Evolutionary conservation across 2,113 vertebrate genomes (phyloP).

Genomic region (Leptodactylus fuscus): DNA sequence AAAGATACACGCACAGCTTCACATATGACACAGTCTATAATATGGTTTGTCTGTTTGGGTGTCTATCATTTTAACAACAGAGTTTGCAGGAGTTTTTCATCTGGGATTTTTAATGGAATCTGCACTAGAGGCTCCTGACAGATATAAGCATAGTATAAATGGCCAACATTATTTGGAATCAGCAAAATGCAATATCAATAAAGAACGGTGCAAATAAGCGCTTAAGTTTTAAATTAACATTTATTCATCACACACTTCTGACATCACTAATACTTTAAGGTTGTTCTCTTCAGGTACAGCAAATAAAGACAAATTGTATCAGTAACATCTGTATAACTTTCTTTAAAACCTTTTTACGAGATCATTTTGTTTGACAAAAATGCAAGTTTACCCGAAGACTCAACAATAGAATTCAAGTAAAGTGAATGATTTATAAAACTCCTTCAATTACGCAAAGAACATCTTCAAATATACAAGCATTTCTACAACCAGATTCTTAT

Average conservation of each 20-base stretch:
- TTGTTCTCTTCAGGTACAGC: constrained; percentile 33
- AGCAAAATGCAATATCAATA: too few species aligned
- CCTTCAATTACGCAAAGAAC: background rate
- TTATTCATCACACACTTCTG: constrained; percentile 48
- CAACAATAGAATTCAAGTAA: constrained; percentile 81
- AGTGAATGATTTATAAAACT: constrained; percentile 62
- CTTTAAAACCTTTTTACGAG: background rate
- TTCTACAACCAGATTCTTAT: background rate
- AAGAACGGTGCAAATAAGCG: background rate
- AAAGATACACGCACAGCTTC: too few species aligned
- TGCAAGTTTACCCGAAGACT: constrained; percentile 64
- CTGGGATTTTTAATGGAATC: too few species aligned
- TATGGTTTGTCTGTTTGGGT: too few species aligned
- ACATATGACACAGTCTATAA: too few species aligned
- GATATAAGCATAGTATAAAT: too few species aligned
- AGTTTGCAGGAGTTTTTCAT: too few species aligned
- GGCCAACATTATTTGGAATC: too few species aligned
- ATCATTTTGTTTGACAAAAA: constrained; percentile 1
- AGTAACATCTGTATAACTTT: background rate
- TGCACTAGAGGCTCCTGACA: too few species aligned
- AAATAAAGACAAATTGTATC: constrained; percentile 21
- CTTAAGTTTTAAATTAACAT: constrained; percentile 53
- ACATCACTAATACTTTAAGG: constrained; percentile 14
- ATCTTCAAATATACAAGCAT: constrained; percentile 9
- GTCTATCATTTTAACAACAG: too few species aligned